Evolutionary conservation across 2,113 vertebrate genomes (phyloP), one percentile per base, ranked within the genome.

Genomic region (Neogobius melanostomus): DNA sequence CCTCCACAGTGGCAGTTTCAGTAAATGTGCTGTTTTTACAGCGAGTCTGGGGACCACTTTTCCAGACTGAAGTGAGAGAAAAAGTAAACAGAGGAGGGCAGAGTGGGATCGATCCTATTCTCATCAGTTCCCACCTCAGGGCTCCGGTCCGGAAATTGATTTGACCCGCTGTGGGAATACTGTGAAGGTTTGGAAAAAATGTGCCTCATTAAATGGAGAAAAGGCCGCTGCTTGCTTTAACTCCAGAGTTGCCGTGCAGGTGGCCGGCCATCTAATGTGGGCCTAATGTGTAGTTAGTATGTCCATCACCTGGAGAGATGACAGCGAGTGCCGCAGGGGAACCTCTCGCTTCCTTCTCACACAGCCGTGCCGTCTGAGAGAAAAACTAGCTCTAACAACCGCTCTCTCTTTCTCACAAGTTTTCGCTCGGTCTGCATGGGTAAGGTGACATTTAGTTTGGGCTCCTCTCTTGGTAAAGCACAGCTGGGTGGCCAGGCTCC

Each of bases 381-480:
- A 86, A 86, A 89, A 86, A 85, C 80, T 79, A 76, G 75, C 73
- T 77, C 69, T 82, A 80, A 87, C 87, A 86, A 71, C 80, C 78
- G 44, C 82, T 85, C 75, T 86, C 69, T 86, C 76, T 87, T 81
- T 78, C 63, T 17, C 80, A 5, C 77, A 71, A 66, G 69, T 79
- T 74, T 85, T 87, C 84, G 60, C 82, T 87, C 72, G 72, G 78
- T 87, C 83, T 81, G 86, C 89, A 83, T 84, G 66, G 79, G 74
- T 69, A 81, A 59, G 90, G 84, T 94, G 93, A 91, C 92, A 94
- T 94, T 94, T 94, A 92, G 86, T 92, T 87, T 85, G 79, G 83
- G 84, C 80, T 85, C 74, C 80, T 83, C 86, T 91, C 88, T 89
- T 88, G 91, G 90, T 93, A 92, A 89, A 88, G 90, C 91, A 84